Evolutionary conservation across 2,797 vertebrate species (phyloP).

Genomic region (Sebastes cheni): DNA sequence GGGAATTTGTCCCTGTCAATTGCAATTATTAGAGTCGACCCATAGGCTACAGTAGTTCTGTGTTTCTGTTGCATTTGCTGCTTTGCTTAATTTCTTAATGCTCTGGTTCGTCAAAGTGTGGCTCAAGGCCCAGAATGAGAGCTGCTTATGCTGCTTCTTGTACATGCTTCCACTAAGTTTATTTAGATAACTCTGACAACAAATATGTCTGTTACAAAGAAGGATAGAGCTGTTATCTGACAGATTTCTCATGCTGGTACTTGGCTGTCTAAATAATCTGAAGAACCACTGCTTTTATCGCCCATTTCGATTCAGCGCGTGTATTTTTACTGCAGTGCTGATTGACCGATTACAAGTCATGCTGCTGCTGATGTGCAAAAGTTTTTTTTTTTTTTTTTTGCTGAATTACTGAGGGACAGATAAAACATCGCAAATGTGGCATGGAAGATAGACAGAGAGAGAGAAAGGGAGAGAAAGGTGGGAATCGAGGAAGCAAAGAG

Average conservation of each 20-base stretch:
- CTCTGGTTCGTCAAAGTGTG: slow-evolving; percentile 52
- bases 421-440: slow-evolving; percentile 47
- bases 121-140: slow-evolving; percentile 40
- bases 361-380: slow-evolving; percentile 45
- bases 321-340: slow-evolving; percentile 32
- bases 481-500: slow-evolving; percentile 26
- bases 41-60: slow-evolving; percentile 43
- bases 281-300: slow-evolving; percentile 45
- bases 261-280: slow-evolving; percentile 23
- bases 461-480: slow-evolving; percentile 30
- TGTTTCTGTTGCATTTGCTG: slow-evolving; percentile 40
- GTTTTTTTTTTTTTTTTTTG: slow-evolving; percentile 19
- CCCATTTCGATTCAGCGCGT: slow-evolving; percentile 33
- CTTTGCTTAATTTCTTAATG: slow-evolving; percentile 60
- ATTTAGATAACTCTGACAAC: slow-evolving; percentile 27
- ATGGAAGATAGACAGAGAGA: slow-evolving; percentile 20
- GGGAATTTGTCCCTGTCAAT: slow-evolving; percentile 78
- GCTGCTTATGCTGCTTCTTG: slow-evolving; percentile 21
- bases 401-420: slow-evolving; percentile 41
- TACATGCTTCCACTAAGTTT: slow-evolving; percentile 24
- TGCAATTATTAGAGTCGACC: slow-evolving; percentile 71
- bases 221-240: slow-evolving; percentile 12
- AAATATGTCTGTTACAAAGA: slow-evolving; percentile 18
- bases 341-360: slow-evolving; percentile 56
- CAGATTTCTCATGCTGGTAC: slow-evolving; percentile 21